Base-by-base conservation (phyloP, 2,797 vertebrate genomes). In the Argentina silus region DNA sequence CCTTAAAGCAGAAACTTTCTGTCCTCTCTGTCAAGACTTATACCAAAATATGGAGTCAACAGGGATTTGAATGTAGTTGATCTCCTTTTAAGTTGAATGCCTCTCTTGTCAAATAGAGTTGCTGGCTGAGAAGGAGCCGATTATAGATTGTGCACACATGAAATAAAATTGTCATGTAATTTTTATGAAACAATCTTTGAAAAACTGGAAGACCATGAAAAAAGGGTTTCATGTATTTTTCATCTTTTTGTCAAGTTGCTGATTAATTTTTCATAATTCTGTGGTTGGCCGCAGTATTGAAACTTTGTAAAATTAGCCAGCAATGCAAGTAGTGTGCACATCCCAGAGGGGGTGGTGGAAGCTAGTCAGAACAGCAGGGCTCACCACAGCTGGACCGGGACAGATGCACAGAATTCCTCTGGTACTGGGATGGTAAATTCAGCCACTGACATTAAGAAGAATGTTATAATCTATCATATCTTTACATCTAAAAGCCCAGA, bases 301-400 rank as follows among this genome's bases (percentile, higher is more conserved):
- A 92, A 93, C 93, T 93, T 93, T 94, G 92, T 93, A 93, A 87
- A 90, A 86, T 82, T 90, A 89, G 93, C 93, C 93, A 94, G 87
- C 90, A 91, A 84, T 82, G 85, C 84, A 86, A 90, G 87, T 83
- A 78, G 84, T 85, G 79, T 75, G 80, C 76, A 73, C 77, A 73
- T 69, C 81, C 82, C 86, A 76, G 70, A 79, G 85, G 86, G 27
- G 77, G 70, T 61, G 3, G 70, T 63, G 85, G 83, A 82, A 85
- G 87, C 59, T 56, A 85, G 86, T 79, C 81, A 64, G 75, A 81
- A 84, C 80, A 74, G 11, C 48, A 79, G 81, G 86, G 76, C 77
- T 80, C 80, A 74, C 75, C 86, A 70, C 89, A 92, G 91, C 91
- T 90, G 88, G 85, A 91, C 84, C 44, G 44, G 89, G 88, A 90